phyloP scores from a whole-genome alignment of 2,888 invertebrate genomes.

The Zonitis immaculata region DNA sequence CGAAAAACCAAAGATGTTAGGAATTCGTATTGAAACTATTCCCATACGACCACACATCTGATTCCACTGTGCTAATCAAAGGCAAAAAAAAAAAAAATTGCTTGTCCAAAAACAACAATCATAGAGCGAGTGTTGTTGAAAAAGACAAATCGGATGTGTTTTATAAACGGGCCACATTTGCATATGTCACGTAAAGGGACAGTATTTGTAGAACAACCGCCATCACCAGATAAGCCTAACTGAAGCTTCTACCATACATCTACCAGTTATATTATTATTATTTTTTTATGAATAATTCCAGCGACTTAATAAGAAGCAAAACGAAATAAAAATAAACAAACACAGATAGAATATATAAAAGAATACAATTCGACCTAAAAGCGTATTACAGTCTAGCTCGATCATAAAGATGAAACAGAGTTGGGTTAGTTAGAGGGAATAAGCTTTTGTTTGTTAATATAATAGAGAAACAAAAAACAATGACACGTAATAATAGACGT shows the following conservation, averaged over 20 bases:
- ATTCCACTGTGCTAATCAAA: no score
- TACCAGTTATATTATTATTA: background rate
- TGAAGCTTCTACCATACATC: background rate
- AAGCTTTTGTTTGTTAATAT: background rate
- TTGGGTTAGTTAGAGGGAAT: background rate
- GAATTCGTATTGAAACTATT: background rate
- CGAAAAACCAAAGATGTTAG: background rate
- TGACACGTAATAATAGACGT: background rate
- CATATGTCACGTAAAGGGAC: background rate
- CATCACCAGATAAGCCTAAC: background rate
- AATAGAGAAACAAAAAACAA: background rate
- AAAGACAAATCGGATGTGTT: background rate
- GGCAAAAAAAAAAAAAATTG: no score
- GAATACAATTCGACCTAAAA: background rate
- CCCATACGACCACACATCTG: no score
- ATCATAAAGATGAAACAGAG: background rate
- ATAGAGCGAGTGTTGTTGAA: background rate
- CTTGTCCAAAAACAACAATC: no score
- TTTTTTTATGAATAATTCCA: background rate
- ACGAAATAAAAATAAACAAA: background rate
- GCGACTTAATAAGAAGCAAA: background rate
- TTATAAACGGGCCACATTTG: background rate
- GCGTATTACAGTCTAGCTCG: background rate
- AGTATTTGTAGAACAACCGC: background rate
- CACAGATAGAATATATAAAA: background rate